phyloP scores from a whole-genome alignment of 2,888 invertebrate genomes.

The Drosophila hamatofila region DNA sequence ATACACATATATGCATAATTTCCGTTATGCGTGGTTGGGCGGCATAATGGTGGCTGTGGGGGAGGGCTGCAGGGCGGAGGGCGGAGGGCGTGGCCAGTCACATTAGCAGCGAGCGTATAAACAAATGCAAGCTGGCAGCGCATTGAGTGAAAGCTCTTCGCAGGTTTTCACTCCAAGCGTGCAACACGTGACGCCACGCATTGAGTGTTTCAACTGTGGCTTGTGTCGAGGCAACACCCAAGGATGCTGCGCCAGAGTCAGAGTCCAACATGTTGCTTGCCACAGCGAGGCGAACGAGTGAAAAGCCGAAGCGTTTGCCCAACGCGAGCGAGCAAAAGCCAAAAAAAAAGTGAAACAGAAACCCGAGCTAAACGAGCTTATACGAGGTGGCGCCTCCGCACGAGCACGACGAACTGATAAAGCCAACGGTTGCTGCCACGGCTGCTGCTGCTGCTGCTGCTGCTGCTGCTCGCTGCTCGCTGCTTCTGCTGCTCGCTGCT shows the following conservation, averaged over 20 bases:
- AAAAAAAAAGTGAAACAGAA: neutral
- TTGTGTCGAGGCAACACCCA: constrained; percentile 51
- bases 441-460: neutral
- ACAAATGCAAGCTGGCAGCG: constrained; percentile 61
- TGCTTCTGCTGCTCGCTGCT: constrained; percentile 15
- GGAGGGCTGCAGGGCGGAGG: constrained; percentile 12
- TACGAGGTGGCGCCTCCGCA: constrained; percentile 22
- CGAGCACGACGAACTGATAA: constrained; percentile 70
- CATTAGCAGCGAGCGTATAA: constrained; percentile 61
- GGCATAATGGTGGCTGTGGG: neutral
- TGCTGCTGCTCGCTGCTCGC: constrained; percentile 29
- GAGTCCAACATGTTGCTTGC: constrained; percentile 77
- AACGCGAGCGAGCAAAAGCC: constrained; percentile 1
- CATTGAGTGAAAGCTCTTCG: constrained; percentile 43
- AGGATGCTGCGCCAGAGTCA: constrained; percentile 65
- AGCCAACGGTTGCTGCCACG: constrained; percentile 53
- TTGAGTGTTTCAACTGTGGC: constrained; percentile 53
- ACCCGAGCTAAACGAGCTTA: constrained; percentile 14
- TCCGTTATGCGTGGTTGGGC: constrained; percentile 53
- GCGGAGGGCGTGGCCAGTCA: constrained; percentile 33
- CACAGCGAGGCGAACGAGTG: constrained; percentile 36
- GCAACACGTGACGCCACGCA: constrained; percentile 72
- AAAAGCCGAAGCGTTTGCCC: constrained; percentile 27
- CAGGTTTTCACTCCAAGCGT: constrained; percentile 67
- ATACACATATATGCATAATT: constrained; percentile 76